These are phyloP conservation scores for Machimus atricapillus DNA, from an alignment of 2,888 invertebrate species.

Conservation along the genomic window DNA sequence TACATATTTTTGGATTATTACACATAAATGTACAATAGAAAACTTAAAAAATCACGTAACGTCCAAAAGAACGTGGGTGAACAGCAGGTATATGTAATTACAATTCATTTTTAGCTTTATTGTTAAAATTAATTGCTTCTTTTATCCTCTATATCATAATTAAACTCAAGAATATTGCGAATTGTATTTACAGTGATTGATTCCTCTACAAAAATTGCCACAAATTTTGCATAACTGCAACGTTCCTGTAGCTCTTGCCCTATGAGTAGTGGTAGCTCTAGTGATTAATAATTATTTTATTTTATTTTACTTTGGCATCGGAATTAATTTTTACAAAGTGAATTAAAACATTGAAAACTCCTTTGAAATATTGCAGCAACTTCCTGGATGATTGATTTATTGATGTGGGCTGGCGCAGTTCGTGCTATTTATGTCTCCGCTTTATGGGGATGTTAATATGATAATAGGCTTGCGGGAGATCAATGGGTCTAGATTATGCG, in stretches of 20 bases:
- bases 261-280: neutral
- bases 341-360: neutral
- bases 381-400: constrained; percentile 20
- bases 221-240: neutral
- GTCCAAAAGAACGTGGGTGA: constrained; percentile 11
- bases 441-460: constrained; percentile 9
- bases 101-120: neutral
- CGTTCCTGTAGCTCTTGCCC: neutral
- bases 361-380: constrained; percentile 1
- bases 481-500: constrained; percentile 1
- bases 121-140: neutral
- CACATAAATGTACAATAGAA: neutral
- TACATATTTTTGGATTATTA: neutral
- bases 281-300: neutral
- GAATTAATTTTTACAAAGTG: constrained; percentile 27
- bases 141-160: neutral
- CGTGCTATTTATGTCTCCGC: neutral
- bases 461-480: constrained; percentile 6
- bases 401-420: neutral
- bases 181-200: neutral
- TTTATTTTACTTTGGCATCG: constrained; percentile 11
- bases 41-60: constrained; percentile 8
- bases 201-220: neutral
- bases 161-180: neutral
- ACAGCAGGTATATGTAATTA: neutral